Percentiles rank a stretch among this genome's conserved stretches.
Conservation (phyloP, 2,113 vertebrate genomes). For the Megaleporinus macrocephalus region DNA sequence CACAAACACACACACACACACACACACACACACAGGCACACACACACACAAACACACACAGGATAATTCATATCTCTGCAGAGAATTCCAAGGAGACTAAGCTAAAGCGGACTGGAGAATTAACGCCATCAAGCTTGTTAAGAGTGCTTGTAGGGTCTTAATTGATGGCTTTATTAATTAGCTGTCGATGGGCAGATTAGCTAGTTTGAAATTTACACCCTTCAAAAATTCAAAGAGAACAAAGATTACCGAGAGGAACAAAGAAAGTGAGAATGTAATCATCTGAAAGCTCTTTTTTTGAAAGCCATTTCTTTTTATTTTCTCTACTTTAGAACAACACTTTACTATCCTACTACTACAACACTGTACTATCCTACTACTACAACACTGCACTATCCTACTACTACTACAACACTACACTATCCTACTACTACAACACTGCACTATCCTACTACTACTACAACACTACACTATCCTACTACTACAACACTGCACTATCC, state of each 20-base stretch:
- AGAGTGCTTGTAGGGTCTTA: slow-evolving; percentile 24
- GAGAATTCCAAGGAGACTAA: slow-evolving; percentile 13
- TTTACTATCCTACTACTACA: too few relatives aligned
- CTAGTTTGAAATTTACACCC: not conserved
- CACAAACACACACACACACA: not conserved
- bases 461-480: too few relatives aligned
- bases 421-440: too few relatives aligned
- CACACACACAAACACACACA: slow-evolving; percentile 15
- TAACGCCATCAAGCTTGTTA: not conserved
- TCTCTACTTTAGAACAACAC: too few relatives aligned
- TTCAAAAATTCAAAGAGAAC: not conserved
- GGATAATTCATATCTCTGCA: slow-evolving; percentile 26
- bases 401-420: too few relatives aligned
- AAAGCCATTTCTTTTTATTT: too few relatives aligned
- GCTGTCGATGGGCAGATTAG: not conserved
- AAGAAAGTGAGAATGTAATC: not conserved
- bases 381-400: too few relatives aligned
- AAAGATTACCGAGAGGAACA: not conserved
- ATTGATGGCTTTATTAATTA: slow-evolving; percentile 35
- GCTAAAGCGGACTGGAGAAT: slow-evolving; percentile 4
- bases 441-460: too few relatives aligned
- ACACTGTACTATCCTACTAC: too few relatives aligned
- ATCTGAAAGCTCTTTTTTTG: not conserved
- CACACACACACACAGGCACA: not conserved
- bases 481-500: too few relatives aligned